A percentile compares a stretch with the other conserved stretches of the same genome.
These are phyloP conservation scores for Pissodes strobi DNA, from an alignment of 1,140 invertebrate genomes.

Conservation along the genomic window DNA sequence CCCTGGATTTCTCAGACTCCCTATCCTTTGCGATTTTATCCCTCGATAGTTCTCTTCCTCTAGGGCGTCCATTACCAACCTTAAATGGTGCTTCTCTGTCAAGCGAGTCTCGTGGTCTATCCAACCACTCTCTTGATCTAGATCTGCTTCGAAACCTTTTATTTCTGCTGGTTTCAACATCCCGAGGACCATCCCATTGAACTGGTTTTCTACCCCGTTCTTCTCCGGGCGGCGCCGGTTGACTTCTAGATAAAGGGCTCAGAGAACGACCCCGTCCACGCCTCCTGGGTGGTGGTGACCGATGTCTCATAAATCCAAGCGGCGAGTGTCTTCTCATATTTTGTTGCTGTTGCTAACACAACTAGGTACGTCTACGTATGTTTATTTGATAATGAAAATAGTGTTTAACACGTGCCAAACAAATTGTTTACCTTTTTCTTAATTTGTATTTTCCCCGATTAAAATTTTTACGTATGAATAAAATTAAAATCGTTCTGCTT, in stretches of 20 bases:
- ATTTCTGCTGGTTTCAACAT: background rate
- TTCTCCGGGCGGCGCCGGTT: slow-evolving; percentile 13
- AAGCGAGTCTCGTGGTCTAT: background rate
- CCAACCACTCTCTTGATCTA: slow-evolving; percentile 3
- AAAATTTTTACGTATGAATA: too few relatives aligned
- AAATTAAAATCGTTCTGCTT: too few relatives aligned
- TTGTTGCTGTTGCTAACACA: too few relatives aligned
- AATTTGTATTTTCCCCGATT: too few relatives aligned
- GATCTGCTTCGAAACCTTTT: slow-evolving; percentile 8
- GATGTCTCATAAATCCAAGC: background rate
- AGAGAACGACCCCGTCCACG: background rate
- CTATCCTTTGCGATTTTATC: background rate
- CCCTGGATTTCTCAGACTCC: background rate
- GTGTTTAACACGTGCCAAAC: too few relatives aligned
- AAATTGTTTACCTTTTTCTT: too few relatives aligned
- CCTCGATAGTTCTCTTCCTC: background rate
- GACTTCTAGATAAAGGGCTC: slow-evolving; percentile 20
- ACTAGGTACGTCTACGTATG: too few relatives aligned
- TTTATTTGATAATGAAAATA: too few relatives aligned
- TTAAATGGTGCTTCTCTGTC: background rate
- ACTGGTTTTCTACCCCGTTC: background rate
- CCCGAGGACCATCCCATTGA: background rate
- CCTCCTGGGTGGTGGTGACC: background rate
- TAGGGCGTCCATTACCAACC: background rate
- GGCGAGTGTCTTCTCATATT: slow-evolving; percentile 23